These are phyloP conservation scores for Antechinus flavipes DNA, from an alignment of 2,113 vertebrate species.

Conservation along the genomic window DNA sequence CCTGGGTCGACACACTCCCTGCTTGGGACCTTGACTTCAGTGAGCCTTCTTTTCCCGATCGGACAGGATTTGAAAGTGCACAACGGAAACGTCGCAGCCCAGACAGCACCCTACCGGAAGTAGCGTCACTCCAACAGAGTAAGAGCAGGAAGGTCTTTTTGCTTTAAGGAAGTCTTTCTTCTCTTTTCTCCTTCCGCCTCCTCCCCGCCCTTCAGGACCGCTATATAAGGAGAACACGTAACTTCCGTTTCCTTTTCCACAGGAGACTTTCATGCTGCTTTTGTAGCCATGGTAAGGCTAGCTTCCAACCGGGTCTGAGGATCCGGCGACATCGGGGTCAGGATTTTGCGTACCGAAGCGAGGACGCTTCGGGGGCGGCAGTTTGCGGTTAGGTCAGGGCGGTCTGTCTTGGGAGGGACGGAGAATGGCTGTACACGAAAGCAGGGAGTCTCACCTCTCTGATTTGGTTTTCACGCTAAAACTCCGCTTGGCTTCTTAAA, in stretches of 20 bases:
- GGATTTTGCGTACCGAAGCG: background rate
- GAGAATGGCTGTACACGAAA: background rate
- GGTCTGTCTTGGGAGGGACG: background rate
- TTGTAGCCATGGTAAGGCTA: conserved; percentile 67
- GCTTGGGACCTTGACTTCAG: conserved; percentile 29
- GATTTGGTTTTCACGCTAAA: background rate
- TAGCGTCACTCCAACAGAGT: background rate
- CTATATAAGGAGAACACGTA: conserved; percentile 30
- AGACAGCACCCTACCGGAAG: background rate
- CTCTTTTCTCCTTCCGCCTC: background rate
- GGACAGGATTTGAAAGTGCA: background rate
- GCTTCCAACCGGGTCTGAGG: fast-evolving
- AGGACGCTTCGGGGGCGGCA: background rate
- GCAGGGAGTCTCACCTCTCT: background rate
- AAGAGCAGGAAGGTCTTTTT: background rate
- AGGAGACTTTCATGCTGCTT: conserved; percentile 38
- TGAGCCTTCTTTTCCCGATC: fast-evolving
- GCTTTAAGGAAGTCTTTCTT: background rate
- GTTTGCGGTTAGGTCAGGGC: background rate
- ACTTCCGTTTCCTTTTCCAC: conserved; percentile 77
- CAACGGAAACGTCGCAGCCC: conserved; percentile 40
- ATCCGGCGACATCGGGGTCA: conserved; percentile 76
- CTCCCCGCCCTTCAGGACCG: fast-evolving
- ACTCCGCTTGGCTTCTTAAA: background rate
- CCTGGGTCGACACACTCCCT: background rate